A percentile compares a stretch with the other conserved stretches of the same genome.
These are phyloP conservation scores for Silurus asotus DNA, from an alignment of 2,113 vertebrate species.

Conservation along the genomic window DNA sequence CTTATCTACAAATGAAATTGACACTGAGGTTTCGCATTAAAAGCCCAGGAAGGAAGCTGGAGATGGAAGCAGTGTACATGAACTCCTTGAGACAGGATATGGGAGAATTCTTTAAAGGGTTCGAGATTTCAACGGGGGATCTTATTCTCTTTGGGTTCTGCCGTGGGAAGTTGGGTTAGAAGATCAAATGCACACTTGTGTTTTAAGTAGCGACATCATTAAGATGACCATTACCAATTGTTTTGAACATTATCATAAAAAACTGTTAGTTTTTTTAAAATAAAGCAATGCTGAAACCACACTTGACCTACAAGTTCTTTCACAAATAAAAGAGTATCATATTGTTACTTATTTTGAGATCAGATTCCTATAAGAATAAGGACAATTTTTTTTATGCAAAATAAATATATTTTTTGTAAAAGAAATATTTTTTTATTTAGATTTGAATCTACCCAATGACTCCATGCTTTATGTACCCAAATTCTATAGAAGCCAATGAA, in stretches of 20 bases:
- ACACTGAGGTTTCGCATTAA: background rate
- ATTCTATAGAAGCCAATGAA: background rate
- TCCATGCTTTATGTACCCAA: background rate
- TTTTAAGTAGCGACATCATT: slow-evolving; percentile 5
- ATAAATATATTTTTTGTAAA: background rate
- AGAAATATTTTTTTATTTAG: background rate
- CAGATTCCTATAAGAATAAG: background rate
- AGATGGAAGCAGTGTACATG: slow-evolving; percentile 16
- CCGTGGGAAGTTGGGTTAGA: background rate
- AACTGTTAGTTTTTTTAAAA: background rate
- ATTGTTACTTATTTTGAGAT: background rate
- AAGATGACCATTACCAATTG: background rate
- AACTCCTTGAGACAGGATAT: slow-evolving; percentile 24
- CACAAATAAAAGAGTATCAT: background rate
- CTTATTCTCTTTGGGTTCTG: background rate
- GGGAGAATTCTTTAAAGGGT: slow-evolving; percentile 17
- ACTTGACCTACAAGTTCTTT: background rate
- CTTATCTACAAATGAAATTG: background rate
- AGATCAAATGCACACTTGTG: slow-evolving; percentile 13
- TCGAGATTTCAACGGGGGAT: background rate
- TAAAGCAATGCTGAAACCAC: background rate
- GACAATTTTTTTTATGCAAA: background rate
- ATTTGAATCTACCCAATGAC: background rate
- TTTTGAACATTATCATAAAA: background rate
- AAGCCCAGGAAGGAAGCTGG: slow-evolving; percentile 27